phyloP scores from a whole-genome alignment of 1,140 invertebrate species.

The Drosophila mayri region DNA sequence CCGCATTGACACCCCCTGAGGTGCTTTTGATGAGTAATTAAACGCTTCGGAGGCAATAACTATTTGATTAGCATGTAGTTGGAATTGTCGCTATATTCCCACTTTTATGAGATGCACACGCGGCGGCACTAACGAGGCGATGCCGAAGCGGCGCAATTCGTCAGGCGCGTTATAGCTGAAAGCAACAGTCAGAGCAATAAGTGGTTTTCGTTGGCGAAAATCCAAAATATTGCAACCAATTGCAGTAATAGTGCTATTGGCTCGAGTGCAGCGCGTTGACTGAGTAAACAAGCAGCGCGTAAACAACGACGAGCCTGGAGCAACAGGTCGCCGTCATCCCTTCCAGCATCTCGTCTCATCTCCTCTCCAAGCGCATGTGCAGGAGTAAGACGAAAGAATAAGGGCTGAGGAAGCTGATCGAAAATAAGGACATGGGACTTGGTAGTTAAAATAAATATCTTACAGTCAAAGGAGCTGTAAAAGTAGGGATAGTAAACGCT shows the following conservation, averaged over 20 bases:
- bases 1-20: conserved; percentile 47
- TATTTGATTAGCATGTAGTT: conserved; percentile 41
- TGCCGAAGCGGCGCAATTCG: conserved; percentile 12
- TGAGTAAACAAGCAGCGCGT: conserved; percentile 54
- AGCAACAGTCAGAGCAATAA: conserved; percentile 5
- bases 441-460: neutral
- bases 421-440: neutral
- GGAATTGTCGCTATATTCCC: conserved; percentile 34
- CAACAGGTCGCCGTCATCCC: conserved; percentile 53
- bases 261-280: conserved; percentile 56
- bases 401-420: neutral
- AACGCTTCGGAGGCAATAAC: conserved; percentile 35
- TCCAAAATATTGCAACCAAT: conserved; percentile 4
- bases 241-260: conserved; percentile 41
- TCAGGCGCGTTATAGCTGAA: neutral
- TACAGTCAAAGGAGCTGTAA: neutral
- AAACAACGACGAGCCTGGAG: conserved; percentile 36
- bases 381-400: neutral
- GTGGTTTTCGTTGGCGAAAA: conserved; percentile 23
- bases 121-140: conserved; percentile 29
- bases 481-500: too few relatives aligned
- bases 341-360: conserved; percentile 50
- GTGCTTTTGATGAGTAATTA: conserved; percentile 37
- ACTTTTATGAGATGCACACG: conserved; percentile 45
- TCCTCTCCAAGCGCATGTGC: conserved; percentile 58